A percentile compares a stretch with the other conserved stretches of the same genome.
These are phyloP conservation scores for Mycalesis mineus DNA, from an alignment of 2,888 invertebrate species.

Conservation along the genomic window DNA sequence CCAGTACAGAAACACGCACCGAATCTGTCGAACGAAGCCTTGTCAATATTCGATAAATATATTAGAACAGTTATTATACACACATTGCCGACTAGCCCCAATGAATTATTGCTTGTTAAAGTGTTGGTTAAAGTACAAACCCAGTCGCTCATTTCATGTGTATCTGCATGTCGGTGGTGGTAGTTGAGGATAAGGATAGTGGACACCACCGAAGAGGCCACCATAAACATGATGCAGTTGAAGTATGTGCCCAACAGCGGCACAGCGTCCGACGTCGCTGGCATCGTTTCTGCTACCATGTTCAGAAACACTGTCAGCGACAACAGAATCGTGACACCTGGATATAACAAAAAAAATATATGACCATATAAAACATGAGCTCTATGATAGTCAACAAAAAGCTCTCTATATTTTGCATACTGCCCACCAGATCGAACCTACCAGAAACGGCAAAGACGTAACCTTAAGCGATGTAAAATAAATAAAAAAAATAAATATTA, in stretches of 20 bases:
- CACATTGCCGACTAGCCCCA: no score
- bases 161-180: slow-evolving; percentile 97
- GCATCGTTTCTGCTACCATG: slow-evolving; percentile 99
- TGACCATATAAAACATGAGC: no score
- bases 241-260: slow-evolving; percentile 96
- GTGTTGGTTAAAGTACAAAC: slow-evolving; percentile 75
- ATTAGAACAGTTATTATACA: no score
- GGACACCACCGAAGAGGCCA: slow-evolving; percentile 98
- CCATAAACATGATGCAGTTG: slow-evolving; percentile 99
- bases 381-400: no score
- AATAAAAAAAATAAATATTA: no score
- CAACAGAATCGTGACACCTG: slow-evolving; percentile 97
- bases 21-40: slow-evolving; percentile 78
- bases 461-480: no score
- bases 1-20: slow-evolving; percentile 96
- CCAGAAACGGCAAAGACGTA: no score
- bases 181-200: slow-evolving; percentile 98
- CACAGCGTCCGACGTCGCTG: slow-evolving; percentile 96
- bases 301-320: slow-evolving; percentile 98
- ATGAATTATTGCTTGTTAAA: neutral
- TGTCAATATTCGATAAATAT: no score
- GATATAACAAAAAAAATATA: neutral
- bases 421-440: no score
- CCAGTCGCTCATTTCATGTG: slow-evolving; percentile 98
- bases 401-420: no score